A percentile compares a stretch with the other conserved stretches of the same genome.
phyloP scores from a whole-genome alignment of 2,113 vertebrate genomes.

The Okapia johnstoni region DNA sequence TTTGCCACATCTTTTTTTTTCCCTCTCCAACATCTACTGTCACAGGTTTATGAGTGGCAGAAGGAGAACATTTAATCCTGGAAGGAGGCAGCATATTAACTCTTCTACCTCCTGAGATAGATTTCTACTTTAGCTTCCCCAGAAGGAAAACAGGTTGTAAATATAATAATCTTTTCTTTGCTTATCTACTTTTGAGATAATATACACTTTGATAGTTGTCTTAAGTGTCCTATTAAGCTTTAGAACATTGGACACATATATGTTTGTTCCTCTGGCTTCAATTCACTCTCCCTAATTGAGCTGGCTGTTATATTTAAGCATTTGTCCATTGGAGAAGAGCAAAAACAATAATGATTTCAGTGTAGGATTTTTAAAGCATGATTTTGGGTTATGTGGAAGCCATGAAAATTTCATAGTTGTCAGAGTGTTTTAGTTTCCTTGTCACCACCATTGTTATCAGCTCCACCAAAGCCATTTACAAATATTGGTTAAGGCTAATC shows the following conservation, averaged over 20 bases:
- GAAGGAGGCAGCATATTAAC: neutral
- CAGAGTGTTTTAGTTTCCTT: constrained; percentile 15
- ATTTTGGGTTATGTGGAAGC: neutral
- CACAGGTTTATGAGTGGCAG: neutral
- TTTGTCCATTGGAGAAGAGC: neutral
- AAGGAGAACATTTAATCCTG: neutral
- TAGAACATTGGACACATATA: neutral
- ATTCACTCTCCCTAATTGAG: neutral
- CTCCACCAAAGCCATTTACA: neutral
- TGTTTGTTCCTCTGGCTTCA: neutral
- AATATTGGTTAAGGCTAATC: constrained; percentile 21
- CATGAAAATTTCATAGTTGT: neutral
- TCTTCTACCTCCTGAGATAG: neutral
- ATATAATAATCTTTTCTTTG: neutral
- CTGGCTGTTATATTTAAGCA: neutral
- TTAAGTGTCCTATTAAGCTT: neutral
- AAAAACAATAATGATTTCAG: neutral
- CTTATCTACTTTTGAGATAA: neutral
- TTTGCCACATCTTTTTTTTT: neutral
- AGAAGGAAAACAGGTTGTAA: neutral
- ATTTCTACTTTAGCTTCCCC: neutral
- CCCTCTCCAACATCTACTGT: neutral
- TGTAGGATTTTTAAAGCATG: neutral
- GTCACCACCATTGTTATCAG: neutral
- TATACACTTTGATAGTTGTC: neutral